Base-by-base conservation (phyloP, 2,888 invertebrate genomes). In the Andrena trimmerana region DNA sequence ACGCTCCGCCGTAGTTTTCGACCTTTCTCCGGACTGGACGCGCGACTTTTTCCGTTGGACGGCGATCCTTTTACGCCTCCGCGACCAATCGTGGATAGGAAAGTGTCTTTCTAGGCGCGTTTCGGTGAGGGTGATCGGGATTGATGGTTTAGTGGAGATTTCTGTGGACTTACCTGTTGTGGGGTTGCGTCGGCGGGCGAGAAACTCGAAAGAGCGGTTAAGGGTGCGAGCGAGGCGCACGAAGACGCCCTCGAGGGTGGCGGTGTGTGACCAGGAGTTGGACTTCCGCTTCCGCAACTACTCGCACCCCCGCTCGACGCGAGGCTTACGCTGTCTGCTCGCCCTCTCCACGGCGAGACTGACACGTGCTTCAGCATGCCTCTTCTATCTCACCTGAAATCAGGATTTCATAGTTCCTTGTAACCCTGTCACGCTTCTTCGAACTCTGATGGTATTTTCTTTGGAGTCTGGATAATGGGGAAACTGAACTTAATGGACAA, bases 301-400 rank as follows among this genome's bases (percentile, higher is more conserved):
- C 94, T 94, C 31, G 93, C 90, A 73, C 93, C 93, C 60, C 92
- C 92, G 88, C 93, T 97, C 68, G 97, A 97, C 89, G 97, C 96
- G 86, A 98, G 95, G 91, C 97, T 97, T 89, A 97, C 96, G 88
- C 97, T 97, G 95, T 98, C 98, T 86, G 97, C 96, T 94, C 98
- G 96, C 92, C 96, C 96, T 94, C 97, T 96, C 95, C 97, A 96
- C 88, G 98, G 98, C 89, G 97, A 97, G 94, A 97, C 96, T 95
- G 97, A 97, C 94, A 98, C 98, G 97, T 98, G 98, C 95, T 98
- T 98, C 96, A 98, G 95, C 98, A 98, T 98, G 95, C 91, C 90
- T 88, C 84, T 79, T 24, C 74, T 81, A 16, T 42, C 69, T 84
- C 78, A 84, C 69, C 88, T 88, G 73, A 16, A 80, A 83, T 20